Evolutionary conservation across 30 jellyfish, hydroid and myxozoan genomes (phyloP).

Genomic region (Hydractinia echinata): DNA sequence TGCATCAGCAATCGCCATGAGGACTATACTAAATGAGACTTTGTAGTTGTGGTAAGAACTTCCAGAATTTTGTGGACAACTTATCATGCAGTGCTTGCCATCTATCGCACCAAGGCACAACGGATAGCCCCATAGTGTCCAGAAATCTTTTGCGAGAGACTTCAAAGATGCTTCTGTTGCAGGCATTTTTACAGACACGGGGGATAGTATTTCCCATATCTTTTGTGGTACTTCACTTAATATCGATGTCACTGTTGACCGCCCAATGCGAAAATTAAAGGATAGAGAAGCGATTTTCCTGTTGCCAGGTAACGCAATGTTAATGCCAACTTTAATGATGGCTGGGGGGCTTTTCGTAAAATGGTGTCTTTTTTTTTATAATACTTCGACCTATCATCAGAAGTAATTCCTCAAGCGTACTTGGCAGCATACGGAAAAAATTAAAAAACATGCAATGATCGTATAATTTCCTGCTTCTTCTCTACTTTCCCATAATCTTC

Average conservation of each 20-base stretch:
- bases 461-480: background rate
- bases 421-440: conserved; percentile 28
- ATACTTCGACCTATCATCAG: conserved; percentile 11
- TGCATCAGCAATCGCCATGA: conserved; percentile 33
- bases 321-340: conserved; percentile 28
- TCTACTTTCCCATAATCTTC: conserved; percentile 30
- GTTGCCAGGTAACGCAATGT: conserved; percentile 36
- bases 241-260: too few relatives aligned
- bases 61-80: too few relatives aligned
- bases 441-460: too few relatives aligned
- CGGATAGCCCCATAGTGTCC: too few relatives aligned
- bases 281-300: conserved; percentile 21
- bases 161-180: too few relatives aligned
- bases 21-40: conserved; percentile 37
- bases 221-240: too few relatives aligned
- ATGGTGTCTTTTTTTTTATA: background rate
- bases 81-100: too few relatives aligned
- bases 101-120: too few relatives aligned
- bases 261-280: too few relatives aligned
- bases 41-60: conserved; percentile 1
- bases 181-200: too few relatives aligned
- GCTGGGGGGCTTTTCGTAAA: conserved; percentile 25
- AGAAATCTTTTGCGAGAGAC: too few relatives aligned
- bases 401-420: conserved; percentile 35
- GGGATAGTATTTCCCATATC: too few relatives aligned